These are phyloP conservation scores for Eulemur rubriventer DNA, from an alignment of 2,797 vertebrate genomes.

Conservation along the genomic window DNA sequence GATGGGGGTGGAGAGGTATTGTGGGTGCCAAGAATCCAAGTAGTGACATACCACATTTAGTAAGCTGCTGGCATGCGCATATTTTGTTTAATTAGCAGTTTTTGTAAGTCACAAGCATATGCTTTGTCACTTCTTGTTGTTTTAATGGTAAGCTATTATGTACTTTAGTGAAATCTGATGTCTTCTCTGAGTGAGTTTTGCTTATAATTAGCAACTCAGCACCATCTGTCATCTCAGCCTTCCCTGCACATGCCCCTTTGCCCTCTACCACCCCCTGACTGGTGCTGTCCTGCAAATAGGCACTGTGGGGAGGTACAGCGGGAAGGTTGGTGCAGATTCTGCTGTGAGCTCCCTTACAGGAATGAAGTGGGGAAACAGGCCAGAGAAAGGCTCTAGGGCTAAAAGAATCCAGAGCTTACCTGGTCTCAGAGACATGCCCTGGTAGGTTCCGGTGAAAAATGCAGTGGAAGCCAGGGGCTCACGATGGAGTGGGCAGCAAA, in stretches of 20 bases:
- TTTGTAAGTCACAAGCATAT: conserved; percentile 83
- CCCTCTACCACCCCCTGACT: not conserved
- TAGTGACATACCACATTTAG: conserved; percentile 81
- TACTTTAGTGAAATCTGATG: conserved; percentile 81
- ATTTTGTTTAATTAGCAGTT: conserved; percentile 85
- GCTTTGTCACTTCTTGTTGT: conserved; percentile 82
- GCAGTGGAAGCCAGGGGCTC: not conserved
- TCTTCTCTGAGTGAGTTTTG: conserved; percentile 55
- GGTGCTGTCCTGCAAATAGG: not conserved
- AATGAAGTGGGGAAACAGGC: not conserved
- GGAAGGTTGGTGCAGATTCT: not conserved
- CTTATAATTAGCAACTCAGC: conserved; percentile 43
- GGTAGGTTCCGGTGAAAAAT: not conserved
- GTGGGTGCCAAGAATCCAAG: conserved; percentile 80
- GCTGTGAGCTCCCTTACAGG: not conserved
- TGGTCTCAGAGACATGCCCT: not conserved
- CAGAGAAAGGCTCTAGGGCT: not conserved
- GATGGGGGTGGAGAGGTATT: conserved; percentile 16
- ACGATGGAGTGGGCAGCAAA: not conserved
- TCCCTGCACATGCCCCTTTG: not conserved
- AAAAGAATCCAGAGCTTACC: not conserved
- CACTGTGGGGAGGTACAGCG: not conserved
- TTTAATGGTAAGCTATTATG: conserved; percentile 75
- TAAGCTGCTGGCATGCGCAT: conserved; percentile 79
- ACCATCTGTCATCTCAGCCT: not conserved